phyloP scores from a whole-genome alignment of 1,140 invertebrate species.

The Heterodera schachtii region DNA sequence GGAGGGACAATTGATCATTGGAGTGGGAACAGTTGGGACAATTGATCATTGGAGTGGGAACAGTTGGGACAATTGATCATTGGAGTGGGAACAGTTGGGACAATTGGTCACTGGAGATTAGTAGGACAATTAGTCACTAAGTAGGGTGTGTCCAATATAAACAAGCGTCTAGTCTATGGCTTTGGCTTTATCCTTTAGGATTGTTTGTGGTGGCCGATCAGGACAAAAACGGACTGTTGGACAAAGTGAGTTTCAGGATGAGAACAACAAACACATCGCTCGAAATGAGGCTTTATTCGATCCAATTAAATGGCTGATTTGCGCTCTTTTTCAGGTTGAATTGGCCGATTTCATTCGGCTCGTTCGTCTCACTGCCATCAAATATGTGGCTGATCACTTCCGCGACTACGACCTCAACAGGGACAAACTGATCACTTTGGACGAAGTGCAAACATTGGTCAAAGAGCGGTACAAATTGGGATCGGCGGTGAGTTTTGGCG shows the following conservation, averaged over 20 bases:
- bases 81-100: no score
- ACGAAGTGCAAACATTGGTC: conserved; percentile 59
- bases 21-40: no score
- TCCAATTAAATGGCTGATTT: no score
- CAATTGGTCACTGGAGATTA: no score
- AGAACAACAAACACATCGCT: conserved; percentile 24
- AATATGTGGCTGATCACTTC: conserved; percentile 64
- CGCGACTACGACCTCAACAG: conserved; percentile 58
- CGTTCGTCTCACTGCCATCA: conserved; percentile 61
- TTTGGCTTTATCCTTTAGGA: neutral
- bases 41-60: no score
- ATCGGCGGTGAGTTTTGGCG: conserved; percentile 18
- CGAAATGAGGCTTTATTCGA: conserved; percentile 25
- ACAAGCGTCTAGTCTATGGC: no score
- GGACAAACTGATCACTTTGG: conserved; percentile 57
- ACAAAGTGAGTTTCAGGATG: conserved; percentile 33
- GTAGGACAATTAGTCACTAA: no score
- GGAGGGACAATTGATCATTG: no score
- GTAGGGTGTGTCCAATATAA: no score
- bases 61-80: no score
- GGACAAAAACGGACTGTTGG: conserved; percentile 45
- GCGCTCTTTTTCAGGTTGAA: conserved; percentile 48
- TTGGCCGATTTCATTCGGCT: conserved; percentile 62
- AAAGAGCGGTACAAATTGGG: conserved; percentile 59
- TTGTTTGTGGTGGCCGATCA: conserved; percentile 64